Conservation (phyloP, 2,113 vertebrate genomes). For the Chaetura pelagica region DNA sequence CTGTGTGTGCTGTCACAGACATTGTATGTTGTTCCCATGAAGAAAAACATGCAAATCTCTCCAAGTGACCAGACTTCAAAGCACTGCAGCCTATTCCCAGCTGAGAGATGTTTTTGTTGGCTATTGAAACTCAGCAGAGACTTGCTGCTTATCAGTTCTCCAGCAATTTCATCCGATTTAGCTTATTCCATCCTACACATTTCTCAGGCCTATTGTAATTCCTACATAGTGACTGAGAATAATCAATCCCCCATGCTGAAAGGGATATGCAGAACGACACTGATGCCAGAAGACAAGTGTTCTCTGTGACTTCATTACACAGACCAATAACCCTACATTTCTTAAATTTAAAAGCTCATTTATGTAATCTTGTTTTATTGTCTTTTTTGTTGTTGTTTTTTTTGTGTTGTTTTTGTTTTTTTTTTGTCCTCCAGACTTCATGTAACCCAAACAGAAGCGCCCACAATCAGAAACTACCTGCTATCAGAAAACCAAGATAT, state of each 20-base stretch:
- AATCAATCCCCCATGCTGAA: background rate
- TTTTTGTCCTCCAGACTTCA: background rate
- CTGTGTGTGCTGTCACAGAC: background rate
- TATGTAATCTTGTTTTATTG: background rate
- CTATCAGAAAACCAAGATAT: background rate
- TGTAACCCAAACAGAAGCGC: background rate
- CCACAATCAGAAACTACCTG: background rate
- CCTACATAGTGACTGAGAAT: background rate
- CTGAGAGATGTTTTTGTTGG: slow-evolving; percentile 40
- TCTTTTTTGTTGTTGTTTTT: background rate
- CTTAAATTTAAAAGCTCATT: background rate
- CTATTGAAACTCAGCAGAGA: slow-evolving; percentile 6
- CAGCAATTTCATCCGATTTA: slow-evolving; percentile 27
- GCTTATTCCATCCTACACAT: slow-evolving; percentile 7
- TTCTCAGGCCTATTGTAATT: slow-evolving; percentile 35
- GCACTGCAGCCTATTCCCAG: background rate
- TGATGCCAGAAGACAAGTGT: background rate
- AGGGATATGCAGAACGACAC: background rate
- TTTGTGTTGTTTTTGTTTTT: background rate
- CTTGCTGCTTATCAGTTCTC: background rate
- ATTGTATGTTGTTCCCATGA: background rate
- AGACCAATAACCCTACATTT: background rate
- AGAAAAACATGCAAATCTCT: background rate
- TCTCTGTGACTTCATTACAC: background rate
- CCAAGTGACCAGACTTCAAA: slow-evolving; percentile 11